Conservation (phyloP, 35 echinoderm and acorn worm genomes). For the Diadema setosum region DNA sequence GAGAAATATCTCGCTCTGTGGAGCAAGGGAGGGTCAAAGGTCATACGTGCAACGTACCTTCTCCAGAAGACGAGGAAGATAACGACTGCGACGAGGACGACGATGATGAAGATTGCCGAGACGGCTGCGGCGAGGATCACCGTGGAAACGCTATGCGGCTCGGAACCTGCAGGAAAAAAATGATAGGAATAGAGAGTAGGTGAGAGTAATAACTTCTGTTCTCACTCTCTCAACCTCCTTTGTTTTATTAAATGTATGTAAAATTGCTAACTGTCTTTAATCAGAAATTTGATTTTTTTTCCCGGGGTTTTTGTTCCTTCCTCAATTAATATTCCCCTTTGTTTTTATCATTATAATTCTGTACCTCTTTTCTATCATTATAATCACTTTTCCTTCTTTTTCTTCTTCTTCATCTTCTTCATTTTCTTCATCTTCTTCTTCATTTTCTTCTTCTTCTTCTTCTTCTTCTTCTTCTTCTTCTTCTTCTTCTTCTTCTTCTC, state of each 20-base stretch:
- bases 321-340: no score
- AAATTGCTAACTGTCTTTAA: no score
- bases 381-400: background rate
- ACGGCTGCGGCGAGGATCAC: constrained; percentile 85
- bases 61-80: constrained; percentile 92
- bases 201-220: no score
- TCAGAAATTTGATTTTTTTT: no score
- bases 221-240: no score
- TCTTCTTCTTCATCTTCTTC: background rate
- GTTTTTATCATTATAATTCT: background rate
- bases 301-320: no score
- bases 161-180: constrained; percentile 59
- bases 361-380: background rate
- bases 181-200: no score
- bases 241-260: no score
- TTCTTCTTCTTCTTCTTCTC: no score
- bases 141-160: constrained; percentile 39
- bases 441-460: background rate
- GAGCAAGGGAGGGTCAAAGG: background rate
- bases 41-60: constrained; percentile 38
- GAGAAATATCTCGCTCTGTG: no score
- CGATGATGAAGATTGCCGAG: constrained; percentile 79
- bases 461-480: background rate
- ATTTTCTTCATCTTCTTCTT: background rate
- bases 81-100: constrained; percentile 76